phyloP scores from a whole-genome alignment of 2,888 invertebrate species.

The Nudaria mundana region DNA sequence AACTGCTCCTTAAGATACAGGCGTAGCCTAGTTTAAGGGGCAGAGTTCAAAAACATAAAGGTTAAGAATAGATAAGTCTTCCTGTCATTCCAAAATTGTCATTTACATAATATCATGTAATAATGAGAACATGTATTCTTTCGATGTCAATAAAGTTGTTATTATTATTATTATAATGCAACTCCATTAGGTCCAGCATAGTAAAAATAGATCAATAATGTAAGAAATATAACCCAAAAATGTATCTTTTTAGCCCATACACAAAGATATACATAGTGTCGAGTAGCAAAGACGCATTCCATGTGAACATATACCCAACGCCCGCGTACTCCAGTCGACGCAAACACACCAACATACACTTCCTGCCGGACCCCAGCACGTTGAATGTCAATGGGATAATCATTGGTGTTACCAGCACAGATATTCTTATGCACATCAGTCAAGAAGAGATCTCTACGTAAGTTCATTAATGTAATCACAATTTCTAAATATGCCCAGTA shows the following conservation, averaged over 20 bases:
- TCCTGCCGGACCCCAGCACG: conserved; percentile 91
- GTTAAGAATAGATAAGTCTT: too few relatives aligned
- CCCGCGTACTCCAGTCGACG: conserved; percentile 84
- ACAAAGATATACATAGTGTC: conserved; percentile 89
- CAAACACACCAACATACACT: conserved; percentile 82
- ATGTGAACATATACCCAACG: conserved; percentile 91
- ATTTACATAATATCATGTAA: too few relatives aligned
- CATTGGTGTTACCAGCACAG: conserved; percentile 90
- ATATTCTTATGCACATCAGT: conserved; percentile 90
- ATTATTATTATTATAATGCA: too few relatives aligned
- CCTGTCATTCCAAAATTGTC: too few relatives aligned
- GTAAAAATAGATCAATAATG: neutral
- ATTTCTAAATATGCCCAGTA: too few relatives aligned
- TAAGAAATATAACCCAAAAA: neutral
- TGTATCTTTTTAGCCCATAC: conserved; percentile 68
- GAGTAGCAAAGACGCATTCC: conserved; percentile 89
- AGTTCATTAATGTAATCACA: too few relatives aligned
- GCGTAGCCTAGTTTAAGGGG: too few relatives aligned
- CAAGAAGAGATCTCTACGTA: conserved; percentile 89
- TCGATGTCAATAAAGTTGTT: too few relatives aligned
- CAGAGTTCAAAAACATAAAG: too few relatives aligned
- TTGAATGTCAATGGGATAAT: conserved; percentile 88
- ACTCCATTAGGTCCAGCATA: neutral
- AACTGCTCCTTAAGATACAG: too few relatives aligned
- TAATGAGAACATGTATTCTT: too few relatives aligned